phyloP scores from a whole-genome alignment of 1,140 invertebrate genomes.

The Linepithema humile region DNA sequence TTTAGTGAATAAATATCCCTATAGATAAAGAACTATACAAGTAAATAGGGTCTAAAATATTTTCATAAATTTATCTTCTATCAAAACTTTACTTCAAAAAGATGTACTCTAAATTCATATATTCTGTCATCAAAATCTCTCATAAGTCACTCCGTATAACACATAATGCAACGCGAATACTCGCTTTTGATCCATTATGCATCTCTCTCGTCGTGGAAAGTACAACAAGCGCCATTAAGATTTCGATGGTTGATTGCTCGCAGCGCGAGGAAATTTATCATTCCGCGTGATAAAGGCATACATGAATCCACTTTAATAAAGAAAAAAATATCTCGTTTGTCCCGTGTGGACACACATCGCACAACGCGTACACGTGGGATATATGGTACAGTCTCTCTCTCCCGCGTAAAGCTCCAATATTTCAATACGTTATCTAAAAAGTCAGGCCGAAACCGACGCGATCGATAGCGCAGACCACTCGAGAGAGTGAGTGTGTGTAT shows the following conservation, averaged over 20 bases:
- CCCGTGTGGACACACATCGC: not conserved
- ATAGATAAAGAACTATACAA: not conserved
- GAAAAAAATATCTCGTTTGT: conserved; percentile 13
- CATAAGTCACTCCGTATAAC: not conserved
- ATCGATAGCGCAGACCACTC: conserved; percentile 50
- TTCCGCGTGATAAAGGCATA: not conserved
- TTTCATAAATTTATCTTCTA: not conserved
- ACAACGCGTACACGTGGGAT: not conserved
- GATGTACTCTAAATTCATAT: not conserved
- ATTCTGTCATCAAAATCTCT: conserved; percentile 5
- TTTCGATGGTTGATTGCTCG: conserved; percentile 6
- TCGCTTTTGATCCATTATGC: conserved; percentile 35
- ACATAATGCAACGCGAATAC: not conserved
- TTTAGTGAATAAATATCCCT: not conserved
- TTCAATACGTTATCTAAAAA: conserved; percentile 69
- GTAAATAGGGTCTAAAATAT: not conserved
- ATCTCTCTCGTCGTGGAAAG: not conserved
- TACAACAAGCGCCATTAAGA: conserved; percentile 16
- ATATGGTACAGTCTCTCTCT: no score
- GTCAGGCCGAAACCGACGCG: conserved; percentile 47
- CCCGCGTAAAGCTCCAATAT: conserved; percentile 57
- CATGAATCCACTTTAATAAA: not conserved
- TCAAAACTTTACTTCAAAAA: not conserved
- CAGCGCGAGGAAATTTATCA: not conserved
- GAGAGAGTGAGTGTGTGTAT: not conserved